Percentiles rank a stretch among this genome's conserved stretches.
These are phyloP conservation scores for Periplaneta americana DNA, from an alignment of 1,140 invertebrate species.

Conservation along the genomic window DNA sequence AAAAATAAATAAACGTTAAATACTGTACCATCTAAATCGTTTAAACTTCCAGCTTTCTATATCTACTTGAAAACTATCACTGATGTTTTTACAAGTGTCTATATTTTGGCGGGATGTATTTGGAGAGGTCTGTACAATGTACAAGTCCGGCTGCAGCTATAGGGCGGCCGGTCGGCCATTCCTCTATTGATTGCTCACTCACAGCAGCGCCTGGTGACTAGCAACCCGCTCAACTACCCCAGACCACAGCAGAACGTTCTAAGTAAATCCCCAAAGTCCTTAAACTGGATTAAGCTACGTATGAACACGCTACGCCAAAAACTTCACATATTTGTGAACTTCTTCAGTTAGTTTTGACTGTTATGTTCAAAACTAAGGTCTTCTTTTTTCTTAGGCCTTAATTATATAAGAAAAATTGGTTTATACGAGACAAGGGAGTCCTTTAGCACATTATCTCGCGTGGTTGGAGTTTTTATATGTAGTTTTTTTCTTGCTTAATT, in stretches of 20 bases:
- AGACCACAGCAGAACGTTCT: neutral
- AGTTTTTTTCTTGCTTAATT: too few relatives aligned
- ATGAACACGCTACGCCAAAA: too few relatives aligned
- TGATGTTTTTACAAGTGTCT: too few relatives aligned
- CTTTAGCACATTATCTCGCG: neutral
- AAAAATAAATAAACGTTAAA: too few relatives aligned
- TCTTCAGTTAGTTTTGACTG: neutral
- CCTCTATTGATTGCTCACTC: neutral
- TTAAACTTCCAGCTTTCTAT: too few relatives aligned
- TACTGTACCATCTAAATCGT: too few relatives aligned
- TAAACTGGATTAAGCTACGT: too few relatives aligned
- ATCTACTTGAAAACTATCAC: too few relatives aligned
- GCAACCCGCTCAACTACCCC: neutral
- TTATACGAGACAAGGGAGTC: neutral
- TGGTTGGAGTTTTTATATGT: neutral
- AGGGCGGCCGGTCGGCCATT: neutral
- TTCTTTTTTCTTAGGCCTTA: too few relatives aligned
- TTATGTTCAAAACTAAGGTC: too few relatives aligned
- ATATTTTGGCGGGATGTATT: too few relatives aligned
- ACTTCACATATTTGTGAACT: neutral
- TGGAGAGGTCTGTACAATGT: neutral
- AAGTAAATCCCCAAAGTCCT: neutral
- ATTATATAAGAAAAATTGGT: too few relatives aligned
- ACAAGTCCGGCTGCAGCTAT: neutral
- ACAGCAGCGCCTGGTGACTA: neutral